These are phyloP conservation scores for Drosophila takahashii DNA, from an alignment of 1,140 invertebrate species.

Conservation along the genomic window DNA sequence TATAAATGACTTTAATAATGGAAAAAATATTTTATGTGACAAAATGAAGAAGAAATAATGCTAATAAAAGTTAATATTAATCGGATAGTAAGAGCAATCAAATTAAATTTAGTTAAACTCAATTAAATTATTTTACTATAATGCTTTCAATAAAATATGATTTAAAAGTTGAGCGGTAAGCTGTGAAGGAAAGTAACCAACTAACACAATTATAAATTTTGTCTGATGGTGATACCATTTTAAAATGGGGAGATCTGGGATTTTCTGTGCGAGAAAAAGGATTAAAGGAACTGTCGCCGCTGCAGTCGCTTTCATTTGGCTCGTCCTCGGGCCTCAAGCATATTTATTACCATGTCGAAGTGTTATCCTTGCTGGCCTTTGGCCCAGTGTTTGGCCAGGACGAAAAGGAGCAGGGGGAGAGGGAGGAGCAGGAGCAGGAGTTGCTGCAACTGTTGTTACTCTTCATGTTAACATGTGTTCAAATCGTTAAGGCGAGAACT, in stretches of 20 bases:
- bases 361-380: slow-evolving; percentile 67
- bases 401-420: not conserved
- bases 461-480: slow-evolving; percentile 81
- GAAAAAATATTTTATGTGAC: no score
- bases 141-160: no score
- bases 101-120: no score
- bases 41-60: no score
- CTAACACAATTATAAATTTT: no score
- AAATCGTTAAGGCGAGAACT: slow-evolving; percentile 83
- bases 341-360: slow-evolving; percentile 81
- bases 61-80: no score
- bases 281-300: slow-evolving; percentile 4
- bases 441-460: slow-evolving; percentile 70
- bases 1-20: no score
- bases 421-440: slow-evolving; percentile 22
- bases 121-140: no score
- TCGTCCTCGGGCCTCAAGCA: slow-evolving; percentile 35
- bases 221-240: no score
- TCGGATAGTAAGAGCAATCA: no score
- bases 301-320: slow-evolving; percentile 5
- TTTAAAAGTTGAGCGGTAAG: no score
- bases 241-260: not conserved
- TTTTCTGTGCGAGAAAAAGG: not conserved
- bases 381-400: slow-evolving; percentile 8
- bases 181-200: no score